Percentiles rank a stretch among this genome's conserved stretches.
Conservation (phyloP, 2,113 vertebrate species). For the Scophthalmus maximus region DNA sequence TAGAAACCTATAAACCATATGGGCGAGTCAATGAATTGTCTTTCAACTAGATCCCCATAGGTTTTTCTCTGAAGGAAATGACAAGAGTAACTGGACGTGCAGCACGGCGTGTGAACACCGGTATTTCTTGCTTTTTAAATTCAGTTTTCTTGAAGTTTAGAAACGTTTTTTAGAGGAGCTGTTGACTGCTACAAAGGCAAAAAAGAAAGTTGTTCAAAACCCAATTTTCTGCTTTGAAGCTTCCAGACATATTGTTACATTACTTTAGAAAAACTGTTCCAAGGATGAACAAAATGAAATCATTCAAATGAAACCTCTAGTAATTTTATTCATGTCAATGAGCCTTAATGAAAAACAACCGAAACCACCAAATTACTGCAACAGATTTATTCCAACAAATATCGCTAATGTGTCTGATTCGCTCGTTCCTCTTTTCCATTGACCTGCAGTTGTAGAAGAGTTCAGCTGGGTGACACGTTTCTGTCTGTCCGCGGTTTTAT, state of each 20-base stretch:
- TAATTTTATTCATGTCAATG: too few relatives aligned
- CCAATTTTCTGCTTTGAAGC: neutral
- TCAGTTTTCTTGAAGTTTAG: slow-evolving; percentile 6
- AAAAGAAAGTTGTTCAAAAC: neutral
- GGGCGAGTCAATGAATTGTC: slow-evolving; percentile 68
- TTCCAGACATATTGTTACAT: neutral
- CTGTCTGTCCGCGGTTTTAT: too few relatives aligned
- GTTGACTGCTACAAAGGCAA: neutral
- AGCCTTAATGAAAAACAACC: too few relatives aligned
- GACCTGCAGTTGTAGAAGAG: neutral
- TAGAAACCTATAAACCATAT: slow-evolving; percentile 71
- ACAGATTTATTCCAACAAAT: neutral
- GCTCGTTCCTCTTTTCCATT: neutral
- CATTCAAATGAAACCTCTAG: neutral
- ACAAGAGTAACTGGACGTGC: slow-evolving; percentile 42
- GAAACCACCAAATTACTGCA: too few relatives aligned
- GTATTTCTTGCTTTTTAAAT: slow-evolving; percentile 7
- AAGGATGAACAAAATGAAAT: neutral
- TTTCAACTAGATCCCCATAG: slow-evolving; percentile 54
- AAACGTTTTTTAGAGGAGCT: slow-evolving; percentile 5
- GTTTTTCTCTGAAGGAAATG: slow-evolving; percentile 50
- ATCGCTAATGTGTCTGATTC: neutral
- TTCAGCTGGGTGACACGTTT: neutral
- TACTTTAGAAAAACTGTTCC: neutral
- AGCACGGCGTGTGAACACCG: slow-evolving; percentile 7